Percentiles rank a stretch among this genome's conserved stretches.
Evolutionary conservation across 2,888 invertebrate species (phyloP).

Genomic region (Himalopsyche tibetana): DNA sequence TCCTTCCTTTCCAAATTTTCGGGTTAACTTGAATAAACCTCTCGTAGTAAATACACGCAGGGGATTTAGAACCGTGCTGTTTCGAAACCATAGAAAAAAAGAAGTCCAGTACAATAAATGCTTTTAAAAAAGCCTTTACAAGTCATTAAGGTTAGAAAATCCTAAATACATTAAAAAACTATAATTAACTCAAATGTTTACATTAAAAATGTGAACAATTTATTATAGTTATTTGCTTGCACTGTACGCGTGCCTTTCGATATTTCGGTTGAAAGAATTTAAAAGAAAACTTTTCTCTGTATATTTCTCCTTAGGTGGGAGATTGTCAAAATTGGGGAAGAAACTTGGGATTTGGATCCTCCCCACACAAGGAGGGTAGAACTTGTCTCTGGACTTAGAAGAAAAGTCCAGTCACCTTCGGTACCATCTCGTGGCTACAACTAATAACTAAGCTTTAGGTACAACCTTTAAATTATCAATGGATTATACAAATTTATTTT

Average conservation of each 20-base stretch:
- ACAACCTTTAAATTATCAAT: too few species aligned
- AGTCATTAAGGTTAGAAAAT: too few species aligned
- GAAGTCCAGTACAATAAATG: too few species aligned
- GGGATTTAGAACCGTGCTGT: too few species aligned
- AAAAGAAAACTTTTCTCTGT: slow-evolving; percentile 63
- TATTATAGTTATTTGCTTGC: not conserved
- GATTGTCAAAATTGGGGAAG: slow-evolving; percentile 64
- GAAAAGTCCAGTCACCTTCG: slow-evolving; percentile 60
- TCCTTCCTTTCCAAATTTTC: too few species aligned
- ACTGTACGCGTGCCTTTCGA: slow-evolving; percentile 61
- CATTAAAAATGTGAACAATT: not conserved
- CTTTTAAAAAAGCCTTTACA: too few species aligned
- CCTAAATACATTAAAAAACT: too few species aligned
- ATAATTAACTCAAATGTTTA: too few species aligned
- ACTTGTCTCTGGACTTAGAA: slow-evolving; percentile 45
- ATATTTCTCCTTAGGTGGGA: slow-evolving; percentile 55
- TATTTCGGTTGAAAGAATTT: slow-evolving; percentile 64
- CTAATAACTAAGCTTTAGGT: slow-evolving; percentile 46
- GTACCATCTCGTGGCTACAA: slow-evolving; percentile 58
- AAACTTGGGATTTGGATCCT: slow-evolving; percentile 47
- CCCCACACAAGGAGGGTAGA: slow-evolving; percentile 49
- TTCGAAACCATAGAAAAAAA: too few species aligned
- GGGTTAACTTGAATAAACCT: too few species aligned
- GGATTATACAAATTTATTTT: too few species aligned
- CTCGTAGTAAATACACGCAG: too few species aligned